A percentile compares a stretch with the other conserved stretches of the same genome.
These are phyloP conservation scores for Neodiprion lecontei DNA, from an alignment of 1,140 invertebrate genomes.

Conservation along the genomic window DNA sequence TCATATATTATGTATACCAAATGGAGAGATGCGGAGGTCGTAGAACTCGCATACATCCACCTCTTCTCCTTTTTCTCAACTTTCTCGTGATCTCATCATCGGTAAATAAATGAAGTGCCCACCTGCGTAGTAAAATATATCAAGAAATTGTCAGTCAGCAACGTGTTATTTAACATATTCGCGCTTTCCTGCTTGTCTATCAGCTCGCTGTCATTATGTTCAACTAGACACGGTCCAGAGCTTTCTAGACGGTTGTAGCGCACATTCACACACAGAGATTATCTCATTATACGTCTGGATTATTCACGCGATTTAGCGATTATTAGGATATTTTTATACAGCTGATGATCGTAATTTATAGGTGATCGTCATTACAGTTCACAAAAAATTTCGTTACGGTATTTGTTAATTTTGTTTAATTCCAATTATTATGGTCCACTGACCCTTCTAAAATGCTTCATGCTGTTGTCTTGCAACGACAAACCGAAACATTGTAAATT, in stretches of 20 bases:
- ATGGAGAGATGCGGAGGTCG: not conserved
- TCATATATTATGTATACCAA: not conserved
- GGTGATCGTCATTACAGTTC: no score
- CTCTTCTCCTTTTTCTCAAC: not conserved
- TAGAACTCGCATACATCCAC: not conserved
- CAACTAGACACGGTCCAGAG: not conserved
- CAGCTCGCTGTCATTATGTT: not conserved
- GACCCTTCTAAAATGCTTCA: not conserved
- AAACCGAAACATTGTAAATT: not conserved
- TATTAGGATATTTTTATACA: no score
- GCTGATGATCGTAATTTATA: no score
- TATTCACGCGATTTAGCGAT: no score
- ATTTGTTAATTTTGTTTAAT: no score
- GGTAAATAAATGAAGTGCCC: not conserved
- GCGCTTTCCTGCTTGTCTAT: not conserved
- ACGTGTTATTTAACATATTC: not conserved
- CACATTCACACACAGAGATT: no score
- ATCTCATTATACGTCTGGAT: no score
- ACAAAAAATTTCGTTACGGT: no score
- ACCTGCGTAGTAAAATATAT: not conserved
- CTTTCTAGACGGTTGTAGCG: not conserved
- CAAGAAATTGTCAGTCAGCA: not conserved
- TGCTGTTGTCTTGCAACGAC: not conserved
- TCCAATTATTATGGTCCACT: not conserved
- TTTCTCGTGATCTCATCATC: not conserved